Evolutionary conservation across 2,797 vertebrate genomes (phyloP), one percentile per base, ranked within the genome.

Genomic region (Chelon auratus): DNA sequence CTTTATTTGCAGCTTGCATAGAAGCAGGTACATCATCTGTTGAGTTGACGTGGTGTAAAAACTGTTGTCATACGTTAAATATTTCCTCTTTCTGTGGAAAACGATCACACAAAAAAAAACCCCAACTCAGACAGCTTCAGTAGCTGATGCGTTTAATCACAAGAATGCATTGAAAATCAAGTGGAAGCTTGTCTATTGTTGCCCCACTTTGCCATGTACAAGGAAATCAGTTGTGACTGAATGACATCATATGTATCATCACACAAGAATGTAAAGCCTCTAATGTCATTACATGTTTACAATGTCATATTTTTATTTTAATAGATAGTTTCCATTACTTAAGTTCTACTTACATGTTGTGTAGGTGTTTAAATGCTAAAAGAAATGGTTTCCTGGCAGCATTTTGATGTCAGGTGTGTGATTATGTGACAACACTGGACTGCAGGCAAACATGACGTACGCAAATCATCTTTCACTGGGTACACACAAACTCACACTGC

Each of bases 381-480:
- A 54, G 3, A 14, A 54, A 53, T 30, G 3, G n/a, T 20, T 65
- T 68, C 24, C 50, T 57, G 18, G 22, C 51, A 58, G 54, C 33
- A 11, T 71, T 78, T 71, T 75, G 48, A 74, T 37, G 69, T 37
- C 30, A 3, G 57, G 9, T 62, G 66, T 72, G 37, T 62, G 70
- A 36, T 74, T 52, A 64, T 36, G 36, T 77, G 78, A 80, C 68
- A 50, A 8, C 66, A 66, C 56, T 51, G 30, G 56, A 43, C 59
- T 75, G 66, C 56, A 59, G 69, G 53, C 30, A 18, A 63, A n/a
- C 50, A 65, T 81, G 80, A 83, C 18, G 26, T 77, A 52, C 56
- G 75, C 42, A 63, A 50, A 70, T 51, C 47, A 47, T 39, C 65
- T 30, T 61, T 39, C 66, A 57, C 13, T 53, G 36, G 20, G 24